These are phyloP conservation scores for Cebuella pygmaea DNA, from an alignment of 2,797 vertebrate genomes.

Conservation along the genomic window DNA sequence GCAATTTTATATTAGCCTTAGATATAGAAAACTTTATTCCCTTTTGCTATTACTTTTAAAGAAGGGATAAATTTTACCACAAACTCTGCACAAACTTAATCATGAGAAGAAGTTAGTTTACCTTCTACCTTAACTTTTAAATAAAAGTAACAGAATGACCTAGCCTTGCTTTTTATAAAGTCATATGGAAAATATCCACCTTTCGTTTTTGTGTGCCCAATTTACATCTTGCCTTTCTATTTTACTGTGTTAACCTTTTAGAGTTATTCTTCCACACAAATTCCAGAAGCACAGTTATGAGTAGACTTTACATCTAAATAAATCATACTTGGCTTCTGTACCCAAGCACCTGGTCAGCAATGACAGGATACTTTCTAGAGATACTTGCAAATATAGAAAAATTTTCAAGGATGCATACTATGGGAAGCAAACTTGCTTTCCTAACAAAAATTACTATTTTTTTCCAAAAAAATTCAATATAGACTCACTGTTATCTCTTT, in stretches of 20 bases:
- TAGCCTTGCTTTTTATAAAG: not conserved
- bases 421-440: not conserved
- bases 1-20: conserved; percentile 53
- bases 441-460: conserved; percentile 16
- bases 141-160: conserved; percentile 43
- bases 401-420: not conserved
- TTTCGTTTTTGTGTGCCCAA: not conserved
- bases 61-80: conserved; percentile 46
- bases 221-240: conserved; percentile 35
- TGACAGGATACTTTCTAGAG: not conserved
- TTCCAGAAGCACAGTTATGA: conserved; percentile 21
- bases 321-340: not conserved
- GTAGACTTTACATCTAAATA: not conserved
- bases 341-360: not conserved
- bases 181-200: not conserved
- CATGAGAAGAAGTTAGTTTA: conserved; percentile 4
- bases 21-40: conserved; percentile 55
- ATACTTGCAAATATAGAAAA: not conserved
- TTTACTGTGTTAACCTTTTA: not conserved
- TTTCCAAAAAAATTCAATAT: not conserved
- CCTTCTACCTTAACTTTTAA: conserved; percentile 29
- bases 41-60: conserved; percentile 55
- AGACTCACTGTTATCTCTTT: not conserved
- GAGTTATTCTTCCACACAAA: not conserved
- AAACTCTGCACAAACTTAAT: conserved; percentile 37